Evolutionary conservation across 2,113 vertebrate genomes (phyloP), one percentile per base, ranked within the genome.

Genomic region (Pseudorhombus dupliciocellatus): DNA sequence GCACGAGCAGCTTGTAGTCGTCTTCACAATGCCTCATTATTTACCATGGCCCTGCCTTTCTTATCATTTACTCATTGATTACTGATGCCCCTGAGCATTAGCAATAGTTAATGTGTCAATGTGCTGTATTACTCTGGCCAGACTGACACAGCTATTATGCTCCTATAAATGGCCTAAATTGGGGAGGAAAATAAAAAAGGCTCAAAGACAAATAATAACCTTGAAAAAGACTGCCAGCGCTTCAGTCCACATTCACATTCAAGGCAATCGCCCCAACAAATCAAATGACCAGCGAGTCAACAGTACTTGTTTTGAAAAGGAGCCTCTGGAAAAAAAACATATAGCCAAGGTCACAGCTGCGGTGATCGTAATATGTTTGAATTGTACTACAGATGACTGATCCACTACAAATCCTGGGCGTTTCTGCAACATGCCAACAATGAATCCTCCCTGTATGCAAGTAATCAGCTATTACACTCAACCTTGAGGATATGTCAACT

Each of bases 281-380:
- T 88, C 85, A 90, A 90, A 89, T 75, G 77, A 88, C 81, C 85
- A 84, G 75, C 81, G 78, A 85, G 87, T 89, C 87, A 90, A 88
- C 80, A 83, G 76, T 26, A 77, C 68, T 88, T 87, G 73, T 79
- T 89, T 86, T 88, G 82, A 92, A 86, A 84, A 59, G 76, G 67
- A 82, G 71, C 82, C 77, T 80, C 77, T 22, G 48, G 86, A 88
- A 77, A 52, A 80, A 46, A 52, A 80, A 46, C 70, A 8, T 79
- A 51, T 12, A 75, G 59, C 67, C 88, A 91, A 91, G 87, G 89
- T 88, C 85, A 75, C 48, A 62, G 84, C 62, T 70, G 20, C 9
- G 15, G 26, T 70, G 79, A 75, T 84, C 71, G 42, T 80, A 88
- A 87, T 84, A 86, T 73, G 85, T 90, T 84, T 70, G 67, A 85